Percentiles rank a stretch among this genome's conserved stretches.
phyloP scores from a whole-genome alignment of 2,888 invertebrate genomes.

The Tenthredo distinguenda region DNA sequence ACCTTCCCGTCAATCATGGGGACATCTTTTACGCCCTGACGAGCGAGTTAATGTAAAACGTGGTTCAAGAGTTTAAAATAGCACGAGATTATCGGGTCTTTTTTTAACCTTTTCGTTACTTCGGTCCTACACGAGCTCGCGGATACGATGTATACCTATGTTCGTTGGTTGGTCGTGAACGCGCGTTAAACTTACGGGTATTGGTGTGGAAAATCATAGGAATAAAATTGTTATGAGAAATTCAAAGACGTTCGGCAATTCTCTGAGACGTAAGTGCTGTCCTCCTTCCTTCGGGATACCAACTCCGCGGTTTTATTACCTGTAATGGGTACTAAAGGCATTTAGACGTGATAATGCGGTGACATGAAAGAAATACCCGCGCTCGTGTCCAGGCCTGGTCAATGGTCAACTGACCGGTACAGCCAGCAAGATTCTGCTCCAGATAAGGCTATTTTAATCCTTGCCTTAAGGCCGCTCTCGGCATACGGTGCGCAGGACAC shows the following conservation, averaged over 20 bases:
- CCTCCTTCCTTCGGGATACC: constrained; percentile 70
- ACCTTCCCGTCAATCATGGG: not conserved
- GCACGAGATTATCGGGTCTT: not conserved
- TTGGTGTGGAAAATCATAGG: not conserved
- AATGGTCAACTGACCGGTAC: constrained; percentile 46
- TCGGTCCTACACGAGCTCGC: not conserved
- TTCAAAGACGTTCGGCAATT: not conserved
- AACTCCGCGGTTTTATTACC: constrained; percentile 75
- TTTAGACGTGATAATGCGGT: constrained; percentile 71
- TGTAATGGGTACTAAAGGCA: constrained; percentile 71
- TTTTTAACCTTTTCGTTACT: not conserved
- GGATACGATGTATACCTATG: not conserved
- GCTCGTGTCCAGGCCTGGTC: constrained; percentile 24
- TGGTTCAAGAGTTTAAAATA: constrained; percentile 16
- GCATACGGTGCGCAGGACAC: not conserved
- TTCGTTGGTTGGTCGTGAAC: too few relatives aligned
- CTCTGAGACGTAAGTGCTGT: constrained; percentile 56
- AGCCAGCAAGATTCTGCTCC: constrained; percentile 17
- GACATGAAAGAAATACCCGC: constrained; percentile 73
- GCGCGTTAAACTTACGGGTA: too few relatives aligned
- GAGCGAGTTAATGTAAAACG: not conserved
- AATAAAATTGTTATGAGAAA: not conserved
- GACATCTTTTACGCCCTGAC: not conserved
- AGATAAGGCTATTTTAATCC: constrained; percentile 43
- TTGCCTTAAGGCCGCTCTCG: not conserved